Evolutionary conservation across 2,797 vertebrate species (phyloP).

Genomic region (Smutsia gigantea): DNA sequence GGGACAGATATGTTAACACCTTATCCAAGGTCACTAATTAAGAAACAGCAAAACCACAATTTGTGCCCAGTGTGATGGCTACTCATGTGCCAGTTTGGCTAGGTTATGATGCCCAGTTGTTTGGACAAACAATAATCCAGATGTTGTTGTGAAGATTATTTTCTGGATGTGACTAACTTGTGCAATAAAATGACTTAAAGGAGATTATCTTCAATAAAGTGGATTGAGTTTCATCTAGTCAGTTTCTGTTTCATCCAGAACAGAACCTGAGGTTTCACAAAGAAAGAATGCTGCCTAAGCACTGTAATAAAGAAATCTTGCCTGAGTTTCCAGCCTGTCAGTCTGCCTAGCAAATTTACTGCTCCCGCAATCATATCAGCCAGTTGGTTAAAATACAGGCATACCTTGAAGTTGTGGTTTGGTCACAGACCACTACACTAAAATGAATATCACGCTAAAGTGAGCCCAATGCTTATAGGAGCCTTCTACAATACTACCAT

Average conservation of each 20-base stretch:
- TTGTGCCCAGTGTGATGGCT: background rate
- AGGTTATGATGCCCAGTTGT: background rate
- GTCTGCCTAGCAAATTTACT: background rate
- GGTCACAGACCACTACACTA: too few species aligned
- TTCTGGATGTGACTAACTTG: background rate
- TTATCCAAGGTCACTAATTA: background rate
- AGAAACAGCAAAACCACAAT: background rate
- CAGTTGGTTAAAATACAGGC: background rate
- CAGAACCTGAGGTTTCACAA: background rate
- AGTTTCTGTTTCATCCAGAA: background rate
- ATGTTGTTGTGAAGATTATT: background rate
- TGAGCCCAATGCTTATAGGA: background rate
- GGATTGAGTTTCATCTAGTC: background rate
- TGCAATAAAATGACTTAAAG: background rate
- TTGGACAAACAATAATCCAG: background rate
- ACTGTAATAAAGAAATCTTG: background rate
- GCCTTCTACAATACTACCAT: background rate
- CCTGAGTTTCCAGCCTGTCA: background rate
- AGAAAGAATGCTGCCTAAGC: background rate
- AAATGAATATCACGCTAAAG: too few species aligned
- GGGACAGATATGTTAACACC: background rate
- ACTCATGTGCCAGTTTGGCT: background rate
- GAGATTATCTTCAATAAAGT: background rate
- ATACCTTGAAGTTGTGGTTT: too few species aligned
- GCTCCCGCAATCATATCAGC: background rate